Evolutionary conservation across 1,140 invertebrate species (phyloP), one percentile per base, ranked within the genome.

Genomic region (Drosophila bocqueti): DNA sequence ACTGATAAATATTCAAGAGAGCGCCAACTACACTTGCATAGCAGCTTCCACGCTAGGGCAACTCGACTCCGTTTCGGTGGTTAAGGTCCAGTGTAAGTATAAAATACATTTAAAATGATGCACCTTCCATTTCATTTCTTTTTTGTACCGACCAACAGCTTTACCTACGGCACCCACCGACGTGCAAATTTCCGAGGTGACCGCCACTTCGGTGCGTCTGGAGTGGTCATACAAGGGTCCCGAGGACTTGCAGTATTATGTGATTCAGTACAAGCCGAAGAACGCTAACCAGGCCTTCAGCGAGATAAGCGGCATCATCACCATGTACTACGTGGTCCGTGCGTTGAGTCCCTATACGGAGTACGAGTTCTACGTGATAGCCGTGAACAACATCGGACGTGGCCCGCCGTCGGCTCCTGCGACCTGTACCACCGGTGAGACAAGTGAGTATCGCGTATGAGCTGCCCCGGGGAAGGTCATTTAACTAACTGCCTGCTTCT

Each of bases 291-390:
- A 96, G 93, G 96, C 96, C 36, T 97, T 95, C 93, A 96, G 96
- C 79, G 98, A 99, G 93, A 98, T 99, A 83, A 97, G 96, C 34
- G 98, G 98, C 34, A 97, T 99, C 76, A 97, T 97, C 73, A 97
- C 97, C 26, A 97, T 97, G 94, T 98, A 97, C 93, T 98, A 98
- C 93, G 96, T 97, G 34, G 96, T 99, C 34, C 95, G 96, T 50
- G 96, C 96, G 76, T 94, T 99, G 16, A 97, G 97, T 60, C 97
- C 98, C 3, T 99, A 98, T 93, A 99, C 98, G 1, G 97, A 98
- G 91, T 99, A 99, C 94, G 98, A 99, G 93, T 98, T 99, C 94
- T 97, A 96, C 93, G 97, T 99, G 65, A 96, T 98, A 73, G 98
- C 98, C 18, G 97, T 98, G 18, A 99, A 99, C 94, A 96, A 96